A percentile compares a stretch with the other conserved stretches of the same genome.
These are phyloP conservation scores for Laupala kohalensis DNA, from an alignment of 1,140 invertebrate genomes.

Conservation along the genomic window DNA sequence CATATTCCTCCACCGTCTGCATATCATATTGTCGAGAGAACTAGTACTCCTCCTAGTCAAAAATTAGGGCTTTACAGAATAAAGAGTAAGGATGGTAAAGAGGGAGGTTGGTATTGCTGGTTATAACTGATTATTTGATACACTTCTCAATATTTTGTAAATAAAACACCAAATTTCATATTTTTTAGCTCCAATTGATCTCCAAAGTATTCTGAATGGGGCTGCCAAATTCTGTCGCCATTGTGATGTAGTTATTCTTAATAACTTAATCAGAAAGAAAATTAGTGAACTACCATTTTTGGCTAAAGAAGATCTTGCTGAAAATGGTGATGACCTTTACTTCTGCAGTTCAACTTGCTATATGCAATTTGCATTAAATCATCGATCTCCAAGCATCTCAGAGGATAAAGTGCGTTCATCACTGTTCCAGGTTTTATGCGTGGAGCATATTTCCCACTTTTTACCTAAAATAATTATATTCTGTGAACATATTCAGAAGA, in stretches of 20 bases:
- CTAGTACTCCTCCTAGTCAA: conserved; percentile 61
- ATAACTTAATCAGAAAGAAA: conserved; percentile 66
- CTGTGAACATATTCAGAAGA: conserved; percentile 5
- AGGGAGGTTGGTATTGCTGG: conserved; percentile 38
- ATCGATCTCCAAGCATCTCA: conserved; percentile 36
- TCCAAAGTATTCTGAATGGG: conserved; percentile 79
- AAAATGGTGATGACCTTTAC: conserved; percentile 50
- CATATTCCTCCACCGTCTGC: conserved; percentile 76
- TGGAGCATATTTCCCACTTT: background rate
- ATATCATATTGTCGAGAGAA: conserved; percentile 71
- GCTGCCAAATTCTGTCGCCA: conserved; percentile 80
- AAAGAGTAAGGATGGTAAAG: conserved; percentile 72
- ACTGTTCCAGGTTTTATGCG: background rate
- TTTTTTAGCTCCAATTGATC: conserved; percentile 56
- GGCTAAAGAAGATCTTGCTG: conserved; percentile 45
- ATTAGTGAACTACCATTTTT: conserved; percentile 64
- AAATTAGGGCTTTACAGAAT: conserved; percentile 66
- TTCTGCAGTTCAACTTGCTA: conserved; percentile 80
- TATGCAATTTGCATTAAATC: conserved; percentile 60
- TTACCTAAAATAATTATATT: background rate
- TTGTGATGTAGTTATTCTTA: conserved; percentile 79
- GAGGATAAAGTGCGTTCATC: conserved; percentile 16
- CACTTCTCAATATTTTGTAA: background rate
- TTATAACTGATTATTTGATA: conserved; percentile 6
- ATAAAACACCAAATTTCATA: conserved; percentile 5